Base-by-base conservation (phyloP, 2,113 vertebrate genomes). In the Helogale parvula region DNA sequence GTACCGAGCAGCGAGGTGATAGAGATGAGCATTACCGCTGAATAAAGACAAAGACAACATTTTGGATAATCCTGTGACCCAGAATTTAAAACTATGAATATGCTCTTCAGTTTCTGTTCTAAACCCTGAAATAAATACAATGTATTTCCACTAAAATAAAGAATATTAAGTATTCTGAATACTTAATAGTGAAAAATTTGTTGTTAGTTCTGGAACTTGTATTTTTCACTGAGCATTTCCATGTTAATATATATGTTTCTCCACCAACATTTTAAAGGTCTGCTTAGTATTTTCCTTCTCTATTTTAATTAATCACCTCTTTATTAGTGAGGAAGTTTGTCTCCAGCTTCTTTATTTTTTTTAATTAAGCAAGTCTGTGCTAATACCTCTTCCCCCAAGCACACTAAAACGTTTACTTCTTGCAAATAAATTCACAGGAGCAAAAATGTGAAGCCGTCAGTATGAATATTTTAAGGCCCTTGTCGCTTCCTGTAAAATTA, bases 381-480 rank as follows among this genome's bases (percentile, higher is more conserved):
- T 93, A 92, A 74, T 87, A 79, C 69, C 41, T 69, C n/a, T 80
- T 84, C 60, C 82, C 68, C 17, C 47, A 90, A 90, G 86, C 33
- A 90, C 13, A 82, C 33, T 25, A 83, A 71, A 89, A 79, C 21
- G 89, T 41, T 80, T 91, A 79, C 66, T 95, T 95, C 41, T 97
- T 31, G 41, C 41, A 41, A 87, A 88, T 66, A 90, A 90, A 90
- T 81, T 88, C 41, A 93, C 60, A 77, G 87, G 25, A 84, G 69
- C 65, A 74, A 96, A 93, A 77, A 90, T 29, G 23, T 50, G 66
- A 94, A 93, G 65, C 27, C 89, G 80, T 45, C 63, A 3, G 50
- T 82, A 57, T 77, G 74, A 94, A 76, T 72, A 93, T 94, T 81
- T 88, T 82, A 89, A 95, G 31, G 38, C 41, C 65, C 31, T 74